These are phyloP conservation scores for Sprattus sprattus DNA, from an alignment of 2,113 vertebrate genomes.

Conservation along the genomic window DNA sequence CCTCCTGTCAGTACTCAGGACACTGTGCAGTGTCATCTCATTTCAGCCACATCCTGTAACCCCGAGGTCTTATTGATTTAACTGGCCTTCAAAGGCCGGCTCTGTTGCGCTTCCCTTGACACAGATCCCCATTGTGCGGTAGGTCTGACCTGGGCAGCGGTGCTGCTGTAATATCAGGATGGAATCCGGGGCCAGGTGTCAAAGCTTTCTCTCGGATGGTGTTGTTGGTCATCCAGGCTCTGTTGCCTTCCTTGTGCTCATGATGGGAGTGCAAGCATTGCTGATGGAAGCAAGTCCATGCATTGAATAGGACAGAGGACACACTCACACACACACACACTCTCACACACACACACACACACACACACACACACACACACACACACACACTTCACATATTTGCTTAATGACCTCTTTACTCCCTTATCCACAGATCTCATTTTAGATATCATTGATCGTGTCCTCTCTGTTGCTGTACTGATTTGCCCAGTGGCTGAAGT, in stretches of 20 bases:
- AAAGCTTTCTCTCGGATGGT: background rate
- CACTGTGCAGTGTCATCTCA: background rate
- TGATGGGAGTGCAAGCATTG: background rate
- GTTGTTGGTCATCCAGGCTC: background rate
- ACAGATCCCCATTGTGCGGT: background rate
- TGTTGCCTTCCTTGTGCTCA: background rate
- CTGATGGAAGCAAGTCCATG: background rate
- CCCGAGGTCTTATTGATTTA: background rate
- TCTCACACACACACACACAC: background rate
- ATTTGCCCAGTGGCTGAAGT: background rate
- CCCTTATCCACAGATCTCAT: constrained; percentile 1
- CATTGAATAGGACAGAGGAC: background rate
- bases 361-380: background rate
- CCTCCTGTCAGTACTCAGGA: background rate
- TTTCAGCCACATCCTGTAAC: background rate
- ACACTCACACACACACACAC: background rate
- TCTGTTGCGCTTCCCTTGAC: background rate
- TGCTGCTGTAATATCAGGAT: background rate
- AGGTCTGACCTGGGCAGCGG: background rate
- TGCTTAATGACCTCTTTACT: constrained; percentile 8
- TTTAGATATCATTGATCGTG: background rate
- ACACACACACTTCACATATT: background rate
- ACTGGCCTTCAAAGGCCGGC: background rate
- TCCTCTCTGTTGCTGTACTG: background rate
- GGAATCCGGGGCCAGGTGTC: background rate